These are phyloP conservation scores for Octodonta nipae DNA, from an alignment of 2,888 invertebrate species.

Conservation along the genomic window DNA sequence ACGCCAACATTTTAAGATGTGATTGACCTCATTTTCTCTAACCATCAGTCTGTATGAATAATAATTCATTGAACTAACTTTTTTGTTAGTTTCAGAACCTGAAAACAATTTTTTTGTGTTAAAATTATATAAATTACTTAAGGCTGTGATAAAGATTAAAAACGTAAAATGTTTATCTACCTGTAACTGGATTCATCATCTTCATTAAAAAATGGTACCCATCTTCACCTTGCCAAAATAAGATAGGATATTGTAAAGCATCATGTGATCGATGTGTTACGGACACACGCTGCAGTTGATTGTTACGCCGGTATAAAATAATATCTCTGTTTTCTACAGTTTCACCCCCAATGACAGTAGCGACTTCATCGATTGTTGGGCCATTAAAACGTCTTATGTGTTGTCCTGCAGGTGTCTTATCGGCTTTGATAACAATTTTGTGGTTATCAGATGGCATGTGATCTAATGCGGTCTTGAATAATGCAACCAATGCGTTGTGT, in stretches of 20 bases:
- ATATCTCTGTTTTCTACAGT: background rate
- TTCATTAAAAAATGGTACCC: slow-evolving; percentile 3
- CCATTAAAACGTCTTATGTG: slow-evolving; percentile 26
- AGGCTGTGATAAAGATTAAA: background rate
- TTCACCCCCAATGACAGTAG: slow-evolving; percentile 8
- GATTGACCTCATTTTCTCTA: slow-evolving; percentile 10
- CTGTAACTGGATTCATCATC: background rate
- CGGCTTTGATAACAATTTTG: slow-evolving; percentile 25
- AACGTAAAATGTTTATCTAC: background rate
- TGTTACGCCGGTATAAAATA: slow-evolving; percentile 7
- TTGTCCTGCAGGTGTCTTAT: slow-evolving; percentile 24
- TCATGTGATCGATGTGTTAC: slow-evolving; percentile 11
- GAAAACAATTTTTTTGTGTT: slow-evolving; percentile 25
- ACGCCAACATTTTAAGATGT: background rate
- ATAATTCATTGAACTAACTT: slow-evolving; percentile 2
- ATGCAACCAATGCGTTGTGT: slow-evolving; percentile 21
- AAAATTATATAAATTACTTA: background rate
- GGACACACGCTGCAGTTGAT: slow-evolving; percentile 2
- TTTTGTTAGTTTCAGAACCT: slow-evolving; percentile 11
- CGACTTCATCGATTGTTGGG: slow-evolving; percentile 15
- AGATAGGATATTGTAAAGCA: slow-evolving; percentile 12
- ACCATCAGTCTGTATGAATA: slow-evolving; percentile 22
- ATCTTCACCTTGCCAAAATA: slow-evolving; percentile 6
- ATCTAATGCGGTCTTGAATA: slow-evolving; percentile 23
- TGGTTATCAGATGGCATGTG: slow-evolving; percentile 24